Base-by-base conservation (phyloP, 2,113 vertebrate genomes). In the Cranoglanis bouderius region DNA sequence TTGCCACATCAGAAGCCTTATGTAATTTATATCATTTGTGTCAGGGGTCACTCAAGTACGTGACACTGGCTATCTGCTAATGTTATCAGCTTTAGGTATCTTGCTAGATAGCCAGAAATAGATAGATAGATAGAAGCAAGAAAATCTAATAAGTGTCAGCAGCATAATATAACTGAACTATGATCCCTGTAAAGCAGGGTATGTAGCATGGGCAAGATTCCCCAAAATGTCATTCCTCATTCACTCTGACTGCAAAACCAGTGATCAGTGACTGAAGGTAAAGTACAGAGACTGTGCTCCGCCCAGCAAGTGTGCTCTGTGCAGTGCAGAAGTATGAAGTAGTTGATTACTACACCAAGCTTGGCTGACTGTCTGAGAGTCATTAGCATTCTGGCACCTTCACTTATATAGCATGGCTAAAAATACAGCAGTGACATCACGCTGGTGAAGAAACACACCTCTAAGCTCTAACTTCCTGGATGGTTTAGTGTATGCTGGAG, bases 351-450 rank as follows among this genome's bases (percentile, higher is more conserved):
- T 35, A 81, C 78, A 82, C 14, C 53, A 57, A 24, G 16, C 53
- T 19, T 57, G 80, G 19, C 35, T 43, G 81, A 55, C 49, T 82
- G 74, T 74, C 38, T 82, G 38, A 55, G 32, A 86, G 86, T 3
- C 90, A 77, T 88, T 74, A 92, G 90, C 40, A 87, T 88, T 87
- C 90, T 88, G 59, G 49, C 75, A 46, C 46, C 46, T 88, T 80
- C 61, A 87, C 14, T 93, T 90, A 93, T 94, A 93, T 93, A 95
- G 89, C 0, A 8, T 0, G 4, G 83, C 93, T 92, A 93, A 92
- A 94, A 94, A 94, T 94, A 95, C 89, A 90, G 80, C 67, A 24
- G 89, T 90, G 90, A 88, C 86, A 82, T 75, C 90, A 90, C 29
- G 0, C 35, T 77, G 46, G 57, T 67, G 65, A 84, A 82, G 26